Conservation (phyloP, 1,140 invertebrate species). For the Drosophila grimshawi region DNA sequence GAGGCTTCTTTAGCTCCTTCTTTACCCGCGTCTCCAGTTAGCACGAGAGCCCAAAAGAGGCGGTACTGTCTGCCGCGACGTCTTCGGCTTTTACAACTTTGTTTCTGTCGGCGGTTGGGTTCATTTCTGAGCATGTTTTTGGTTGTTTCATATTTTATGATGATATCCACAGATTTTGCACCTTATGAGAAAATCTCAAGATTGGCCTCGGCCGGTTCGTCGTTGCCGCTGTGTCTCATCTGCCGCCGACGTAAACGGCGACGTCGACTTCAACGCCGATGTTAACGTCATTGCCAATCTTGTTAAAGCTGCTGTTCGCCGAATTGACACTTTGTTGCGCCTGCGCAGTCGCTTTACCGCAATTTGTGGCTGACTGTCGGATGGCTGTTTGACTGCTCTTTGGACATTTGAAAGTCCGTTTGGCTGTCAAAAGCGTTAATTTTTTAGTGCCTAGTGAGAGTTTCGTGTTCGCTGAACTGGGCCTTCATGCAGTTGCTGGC, state of each 20-base stretch:
- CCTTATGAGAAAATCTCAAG: slow-evolving; percentile 78
- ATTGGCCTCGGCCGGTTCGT: slow-evolving; percentile 21
- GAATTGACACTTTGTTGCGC: slow-evolving; percentile 81
- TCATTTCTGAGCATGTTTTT: slow-evolving; percentile 73
- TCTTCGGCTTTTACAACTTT: slow-evolving; percentile 56
- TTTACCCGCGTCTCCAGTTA: neutral
- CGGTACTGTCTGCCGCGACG: slow-evolving; percentile 36
- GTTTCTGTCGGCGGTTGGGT: slow-evolving; percentile 57
- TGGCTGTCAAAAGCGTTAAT: slow-evolving; percentile 82
- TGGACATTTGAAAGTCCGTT: slow-evolving; percentile 80
- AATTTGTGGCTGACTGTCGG: slow-evolving; percentile 39
- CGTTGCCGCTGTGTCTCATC: slow-evolving; percentile 43
- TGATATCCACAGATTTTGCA: slow-evolving; percentile 76
- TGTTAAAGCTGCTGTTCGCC: slow-evolving; percentile 72
- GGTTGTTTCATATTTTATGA: slow-evolving; percentile 74
- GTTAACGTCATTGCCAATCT: slow-evolving; percentile 69
- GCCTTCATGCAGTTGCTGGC: slow-evolving; percentile 61
- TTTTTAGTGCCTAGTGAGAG: slow-evolving; percentile 83
- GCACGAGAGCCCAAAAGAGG: slow-evolving; percentile 50
- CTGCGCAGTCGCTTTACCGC: slow-evolving; percentile 50
- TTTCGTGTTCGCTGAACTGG: slow-evolving; percentile 55
- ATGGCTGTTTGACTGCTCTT: slow-evolving; percentile 43
- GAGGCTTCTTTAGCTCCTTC: slow-evolving; percentile 16
- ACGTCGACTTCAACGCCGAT: slow-evolving; percentile 39
- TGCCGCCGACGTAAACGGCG: slow-evolving; percentile 17